Evolutionary conservation across 1,140 invertebrate genomes (phyloP).

Genomic region (Antheraea mylitta): DNA sequence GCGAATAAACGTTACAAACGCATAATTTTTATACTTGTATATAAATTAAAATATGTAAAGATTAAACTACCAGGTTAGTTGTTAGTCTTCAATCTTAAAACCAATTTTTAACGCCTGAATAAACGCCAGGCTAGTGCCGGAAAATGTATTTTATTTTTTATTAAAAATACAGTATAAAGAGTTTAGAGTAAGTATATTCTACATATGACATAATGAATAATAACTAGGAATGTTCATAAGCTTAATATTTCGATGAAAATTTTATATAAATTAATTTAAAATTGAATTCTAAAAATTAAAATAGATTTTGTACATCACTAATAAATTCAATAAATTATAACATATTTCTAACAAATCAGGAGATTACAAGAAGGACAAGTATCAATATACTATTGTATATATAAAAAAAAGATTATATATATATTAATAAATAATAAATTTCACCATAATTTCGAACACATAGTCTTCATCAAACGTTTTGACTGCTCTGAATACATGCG

Average conservation of each 20-base stretch:
- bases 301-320: neutral
- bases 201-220: neutral
- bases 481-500: no score
- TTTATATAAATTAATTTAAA: no score
- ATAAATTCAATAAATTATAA: neutral
- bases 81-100: no score
- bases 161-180: neutral
- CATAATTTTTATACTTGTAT: no score
- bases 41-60: no score
- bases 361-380: neutral
- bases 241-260: neutral
- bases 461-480: no score
- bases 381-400: neutral
- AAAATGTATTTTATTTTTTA: neutral
- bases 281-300: neutral
- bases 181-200: neutral
- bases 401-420: neutral
- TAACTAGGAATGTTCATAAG: slow-evolving; percentile 2
- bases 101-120: no score
- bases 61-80: no score
- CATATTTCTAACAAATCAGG: neutral
- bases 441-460: no score
- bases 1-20: no score
- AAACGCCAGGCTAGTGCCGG: no score
- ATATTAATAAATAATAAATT: neutral